Percentiles rank a stretch among this genome's conserved stretches.
phyloP scores from a whole-genome alignment of 2,113 vertebrate genomes.

The Pagrus major region DNA sequence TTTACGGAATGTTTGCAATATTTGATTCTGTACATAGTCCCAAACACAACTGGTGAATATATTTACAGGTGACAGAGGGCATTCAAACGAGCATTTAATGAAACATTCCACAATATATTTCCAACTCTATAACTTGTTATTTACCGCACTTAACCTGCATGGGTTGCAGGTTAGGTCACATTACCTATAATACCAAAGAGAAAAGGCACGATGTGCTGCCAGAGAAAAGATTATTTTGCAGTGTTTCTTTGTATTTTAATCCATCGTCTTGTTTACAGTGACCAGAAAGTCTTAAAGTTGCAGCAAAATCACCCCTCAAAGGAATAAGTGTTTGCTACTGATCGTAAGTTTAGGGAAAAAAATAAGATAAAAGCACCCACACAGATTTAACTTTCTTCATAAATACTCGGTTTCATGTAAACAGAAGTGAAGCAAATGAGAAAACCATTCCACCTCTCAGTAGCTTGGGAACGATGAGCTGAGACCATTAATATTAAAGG shows the following conservation, averaged over 20 bases:
- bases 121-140: constrained; percentile 21
- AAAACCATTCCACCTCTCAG: constrained; percentile 1
- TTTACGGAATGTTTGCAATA: constrained; percentile 61
- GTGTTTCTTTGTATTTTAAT: constrained; percentile 11
- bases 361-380: not conserved
- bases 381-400: not conserved
- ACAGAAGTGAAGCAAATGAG: constrained; percentile 11
- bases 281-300: constrained; percentile 43
- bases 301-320: not conserved
- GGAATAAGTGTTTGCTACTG: constrained; percentile 4
- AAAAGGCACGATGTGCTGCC: constrained; percentile 28
- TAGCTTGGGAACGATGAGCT: not conserved
- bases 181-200: constrained; percentile 57
- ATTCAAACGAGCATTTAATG: constrained; percentile 46
- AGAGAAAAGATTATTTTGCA: not conserved
- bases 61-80: constrained; percentile 40
- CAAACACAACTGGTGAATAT: constrained; percentile 49
- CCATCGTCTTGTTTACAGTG: constrained; percentile 34
- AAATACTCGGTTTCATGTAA: not conserved
- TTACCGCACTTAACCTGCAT: constrained; percentile 24
- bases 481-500: constrained; percentile 2
- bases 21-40: constrained; percentile 66
- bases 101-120: constrained; percentile 35
- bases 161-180: constrained; percentile 28
- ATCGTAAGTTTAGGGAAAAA: not conserved